Percentiles rank a stretch among this genome's conserved stretches.
Conservation (phyloP, 2,113 vertebrate species). For the Oncorhynchus nerka region DNA sequence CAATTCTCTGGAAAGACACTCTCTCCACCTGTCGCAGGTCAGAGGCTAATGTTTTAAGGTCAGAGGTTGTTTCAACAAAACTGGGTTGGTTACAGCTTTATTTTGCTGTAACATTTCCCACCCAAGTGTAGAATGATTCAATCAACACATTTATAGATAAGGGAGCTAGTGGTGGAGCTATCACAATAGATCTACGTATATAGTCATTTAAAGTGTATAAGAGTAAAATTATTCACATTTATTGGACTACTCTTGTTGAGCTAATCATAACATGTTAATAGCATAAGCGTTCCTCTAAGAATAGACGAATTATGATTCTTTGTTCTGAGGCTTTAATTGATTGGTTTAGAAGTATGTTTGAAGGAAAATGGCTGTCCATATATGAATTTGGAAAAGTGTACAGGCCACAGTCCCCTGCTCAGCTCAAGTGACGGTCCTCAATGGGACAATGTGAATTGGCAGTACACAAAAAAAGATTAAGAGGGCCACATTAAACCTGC, state of each 20-base stretch:
- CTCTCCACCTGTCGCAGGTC: constrained; percentile 77
- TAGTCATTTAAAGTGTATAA: neutral
- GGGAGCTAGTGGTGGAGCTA: neutral
- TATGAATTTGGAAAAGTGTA: constrained; percentile 31
- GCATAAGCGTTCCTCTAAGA: neutral
- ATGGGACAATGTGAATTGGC: constrained; percentile 46
- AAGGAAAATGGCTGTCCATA: neutral
- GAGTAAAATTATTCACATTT: neutral
- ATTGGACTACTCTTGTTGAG: neutral
- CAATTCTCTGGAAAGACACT: constrained; percentile 62
- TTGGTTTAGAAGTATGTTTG: constrained; percentile 16
- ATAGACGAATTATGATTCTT: neutral
- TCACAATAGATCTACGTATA: no score
- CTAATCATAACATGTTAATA: no score
- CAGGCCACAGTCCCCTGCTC: neutral
- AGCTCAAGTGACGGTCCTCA: constrained; percentile 5
- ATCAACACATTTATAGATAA: constrained; percentile 40
- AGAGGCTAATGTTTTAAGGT: constrained; percentile 73
- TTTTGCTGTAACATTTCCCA: constrained; percentile 57
- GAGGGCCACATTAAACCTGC: constrained; percentile 50
- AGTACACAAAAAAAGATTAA: constrained; percentile 55
- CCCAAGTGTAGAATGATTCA: constrained; percentile 63
- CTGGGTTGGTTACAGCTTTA: constrained; percentile 65
- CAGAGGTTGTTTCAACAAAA: constrained; percentile 73
- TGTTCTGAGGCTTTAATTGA: constrained; percentile 13